Base-by-base conservation (phyloP, 2,888 invertebrate species). In the Pyrgus malvae region DNA sequence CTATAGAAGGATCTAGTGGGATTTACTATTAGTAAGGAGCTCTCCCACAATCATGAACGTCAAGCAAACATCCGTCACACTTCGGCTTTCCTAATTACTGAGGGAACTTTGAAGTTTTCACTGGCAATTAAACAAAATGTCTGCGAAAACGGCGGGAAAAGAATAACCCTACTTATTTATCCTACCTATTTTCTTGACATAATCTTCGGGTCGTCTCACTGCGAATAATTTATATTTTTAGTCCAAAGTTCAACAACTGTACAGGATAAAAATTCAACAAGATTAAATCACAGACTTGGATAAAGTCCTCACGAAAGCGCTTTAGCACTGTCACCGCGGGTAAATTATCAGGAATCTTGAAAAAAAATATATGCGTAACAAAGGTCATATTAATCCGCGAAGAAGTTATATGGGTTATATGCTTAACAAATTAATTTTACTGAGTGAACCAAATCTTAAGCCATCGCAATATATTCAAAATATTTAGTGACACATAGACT, bases 231-330 rank as follows among this genome's bases (percentile, higher is more conserved):
- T 33, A 2, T 21, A 21, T 33, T 33, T 45, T 33, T 33, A 33
- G 33, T 14, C 21, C 29, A 27, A 33, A 46, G 17, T 11, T 41
- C 33, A 27, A 38, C 11, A 57, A 55, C 17, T 55, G 41, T 46
- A 31, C 46, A 29, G 33, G 49, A 40, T n/a, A n/a, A 46, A 33
- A 54, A 41, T 59, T 45, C 48, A 49, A 7, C 11, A 21, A 45
- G 21, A 33, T 45, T 45, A 33, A 45, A 33, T 45, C 19, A 3
- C 2, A 31, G 45, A 45, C 19, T 45, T 33, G 45, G 12, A 44
- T 11, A 33, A 45, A 17, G 19, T 45, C 12, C 33, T 45, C 21
- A 21, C 21, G 6, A 45, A 45, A 45, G 33, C 37, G 37, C 40
- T 40, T 40, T 40, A 40, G 21, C 21, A 33, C 14, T 46, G 33